These are phyloP conservation scores for Numenius arquata DNA, from an alignment of 2,113 vertebrate genomes.

Conservation along the genomic window DNA sequence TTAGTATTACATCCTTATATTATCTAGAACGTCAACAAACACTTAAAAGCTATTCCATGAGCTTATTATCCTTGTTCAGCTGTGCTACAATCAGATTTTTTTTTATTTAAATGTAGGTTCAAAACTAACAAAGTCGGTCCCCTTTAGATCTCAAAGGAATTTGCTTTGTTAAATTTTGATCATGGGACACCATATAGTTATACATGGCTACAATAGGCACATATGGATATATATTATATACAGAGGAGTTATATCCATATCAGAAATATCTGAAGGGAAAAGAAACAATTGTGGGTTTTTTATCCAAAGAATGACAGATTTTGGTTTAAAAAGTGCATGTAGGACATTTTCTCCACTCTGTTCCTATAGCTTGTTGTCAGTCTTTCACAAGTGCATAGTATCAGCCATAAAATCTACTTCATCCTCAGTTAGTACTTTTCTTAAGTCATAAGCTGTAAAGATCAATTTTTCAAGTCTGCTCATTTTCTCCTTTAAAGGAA, in stretches of 20 bases:
- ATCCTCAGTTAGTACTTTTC: not conserved
- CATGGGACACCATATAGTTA: not conserved
- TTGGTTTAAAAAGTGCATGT: not conserved
- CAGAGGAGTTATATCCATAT: not conserved
- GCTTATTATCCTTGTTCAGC: not conserved
- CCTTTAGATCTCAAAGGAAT: not conserved
- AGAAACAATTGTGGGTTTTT: not conserved
- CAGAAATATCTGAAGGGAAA: not conserved
- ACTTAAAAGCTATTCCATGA: not conserved
- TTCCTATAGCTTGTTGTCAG: not conserved
- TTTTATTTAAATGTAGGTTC: not conserved
- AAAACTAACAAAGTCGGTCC: not conserved
- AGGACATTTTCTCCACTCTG: not conserved
- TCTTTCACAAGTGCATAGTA: not conserved
- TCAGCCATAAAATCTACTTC: not conserved
- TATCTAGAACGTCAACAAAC: not conserved
- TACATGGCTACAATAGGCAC: not conserved
- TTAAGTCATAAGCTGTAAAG: not conserved
- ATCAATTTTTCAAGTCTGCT: not conserved
- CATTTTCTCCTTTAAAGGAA: not conserved
- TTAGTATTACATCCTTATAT: not conserved
- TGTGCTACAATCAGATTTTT: not conserved
- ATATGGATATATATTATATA: not conserved
- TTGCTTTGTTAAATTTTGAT: not conserved
- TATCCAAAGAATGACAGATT: not conserved